Percentiles rank a stretch among this genome's conserved stretches.
Evolutionary conservation across 2,888 invertebrate genomes (phyloP).

Genomic region (Melinaea marsaeus): DNA sequence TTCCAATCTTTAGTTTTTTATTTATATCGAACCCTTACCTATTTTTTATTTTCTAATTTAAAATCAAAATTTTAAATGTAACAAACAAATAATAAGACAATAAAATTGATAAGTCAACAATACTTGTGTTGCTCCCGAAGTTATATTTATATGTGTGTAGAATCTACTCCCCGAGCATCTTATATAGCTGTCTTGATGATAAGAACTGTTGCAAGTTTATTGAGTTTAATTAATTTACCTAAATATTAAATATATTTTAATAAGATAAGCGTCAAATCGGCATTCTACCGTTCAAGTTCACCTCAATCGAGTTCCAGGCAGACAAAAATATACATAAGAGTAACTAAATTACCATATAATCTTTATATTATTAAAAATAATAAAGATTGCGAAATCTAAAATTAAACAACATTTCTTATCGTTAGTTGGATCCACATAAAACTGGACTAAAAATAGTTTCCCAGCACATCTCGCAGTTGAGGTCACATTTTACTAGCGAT

Average conservation of each 20-base stretch:
- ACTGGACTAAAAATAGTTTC: conserved; percentile 22
- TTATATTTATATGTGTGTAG: conserved; percentile 26
- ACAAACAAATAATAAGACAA: too few species aligned
- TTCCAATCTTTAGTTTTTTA: too few species aligned
- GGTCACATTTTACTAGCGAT: too few species aligned
- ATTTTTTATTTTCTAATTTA: too few species aligned
- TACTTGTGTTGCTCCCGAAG: conserved; percentile 17
- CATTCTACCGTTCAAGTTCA: conserved; percentile 9
- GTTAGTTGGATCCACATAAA: conserved; percentile 13
- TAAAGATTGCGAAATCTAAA: conserved; percentile 22
- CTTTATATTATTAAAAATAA: conserved; percentile 9
- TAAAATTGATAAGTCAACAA: background rate
- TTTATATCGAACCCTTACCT: too few species aligned
- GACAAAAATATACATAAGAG: conserved; percentile 6
- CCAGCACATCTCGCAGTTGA: too few species aligned
- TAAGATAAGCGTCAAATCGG: conserved; percentile 7
- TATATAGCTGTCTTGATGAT: conserved; percentile 35
- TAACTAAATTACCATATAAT: conserved; percentile 12
- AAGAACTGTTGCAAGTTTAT: conserved; percentile 31
- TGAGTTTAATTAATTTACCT: conserved; percentile 25
- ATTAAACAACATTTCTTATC: conserved; percentile 16
- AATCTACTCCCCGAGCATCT: conserved; percentile 28
- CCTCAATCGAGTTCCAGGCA: conserved; percentile 29
- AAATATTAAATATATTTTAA: conserved; percentile 9
- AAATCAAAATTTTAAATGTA: too few species aligned